These are phyloP conservation scores for Parasteatoda tepidariorum DNA, from an alignment of 1,140 invertebrate species.

Conservation along the genomic window DNA sequence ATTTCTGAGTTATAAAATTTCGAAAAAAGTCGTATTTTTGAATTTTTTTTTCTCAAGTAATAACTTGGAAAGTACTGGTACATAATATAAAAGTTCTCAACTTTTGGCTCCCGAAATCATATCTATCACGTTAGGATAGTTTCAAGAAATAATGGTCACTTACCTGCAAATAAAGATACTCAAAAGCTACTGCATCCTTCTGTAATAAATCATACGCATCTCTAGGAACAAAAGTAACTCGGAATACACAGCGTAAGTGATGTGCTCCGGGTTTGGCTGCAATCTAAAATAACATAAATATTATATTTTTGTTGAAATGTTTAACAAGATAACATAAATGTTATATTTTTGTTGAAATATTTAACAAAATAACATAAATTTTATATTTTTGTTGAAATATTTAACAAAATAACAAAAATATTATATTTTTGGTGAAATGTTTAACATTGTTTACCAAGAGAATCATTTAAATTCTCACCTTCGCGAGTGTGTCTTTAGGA, in stretches of 20 bases:
- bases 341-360: no score
- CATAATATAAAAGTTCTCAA: no score
- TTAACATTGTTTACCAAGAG: neutral
- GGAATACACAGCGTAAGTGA: conserved; percentile 87
- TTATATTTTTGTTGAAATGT: no score
- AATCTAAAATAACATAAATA: conserved; percentile 26
- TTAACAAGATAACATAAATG: no score
- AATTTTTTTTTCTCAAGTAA: no score
- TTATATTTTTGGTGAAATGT: neutral
- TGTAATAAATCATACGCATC: conserved; percentile 85
- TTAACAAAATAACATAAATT: no score
- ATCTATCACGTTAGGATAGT: no score
- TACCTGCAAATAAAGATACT: conserved; percentile 85
- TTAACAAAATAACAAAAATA: neutral
- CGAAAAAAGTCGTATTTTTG: no score
- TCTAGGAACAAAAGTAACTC: conserved; percentile 86
- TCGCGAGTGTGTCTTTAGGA: conserved; percentile 83
- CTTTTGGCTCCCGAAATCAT: no score
- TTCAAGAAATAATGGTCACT: no score
- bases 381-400: neutral
- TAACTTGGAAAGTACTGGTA: no score
- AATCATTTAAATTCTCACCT: conserved; percentile 73
- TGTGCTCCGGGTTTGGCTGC: conserved; percentile 78
- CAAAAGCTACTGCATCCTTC: conserved; percentile 84
- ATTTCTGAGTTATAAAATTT: no score